Base-by-base conservation (phyloP, 2,113 vertebrate genomes). In the Stictonetta naevosa region DNA sequence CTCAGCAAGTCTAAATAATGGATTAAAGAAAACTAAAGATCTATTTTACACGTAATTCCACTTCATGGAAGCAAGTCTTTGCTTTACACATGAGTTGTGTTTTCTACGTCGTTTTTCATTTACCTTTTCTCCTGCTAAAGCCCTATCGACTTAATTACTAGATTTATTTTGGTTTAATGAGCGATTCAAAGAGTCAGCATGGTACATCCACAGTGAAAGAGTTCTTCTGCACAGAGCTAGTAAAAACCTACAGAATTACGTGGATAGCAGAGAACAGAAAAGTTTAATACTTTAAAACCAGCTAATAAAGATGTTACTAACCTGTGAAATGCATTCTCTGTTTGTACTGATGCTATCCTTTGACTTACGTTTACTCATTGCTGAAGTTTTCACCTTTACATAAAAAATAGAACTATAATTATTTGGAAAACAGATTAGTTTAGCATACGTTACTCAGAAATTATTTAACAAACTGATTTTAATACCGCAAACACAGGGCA, bases 251-350 rank as follows among this genome's bases (percentile, higher is more conserved):
- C 0, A 13, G 25, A 48, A 40, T 9, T 0, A 12, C 3, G 20
- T 0, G 5, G 34, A 29, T 8, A 11, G 18, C 52, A 76, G 18
- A 46, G n/a, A 52, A 42, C 7, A 8, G 38, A 7, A 40, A 72
- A 58, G 10, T 7, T 83, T 31, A 31, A 2, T 1, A 13, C n/a
- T 5, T 55, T 7, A 11, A 33, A 74, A 14, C 2, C 44, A 42
- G 36, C 3, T 4, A 85, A 26, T 4, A n/a, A 82, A 88, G 36
- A 53, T 2, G 58, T 26, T 36, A 97, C 98, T 87, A 66, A 99
- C 99, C 99, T 99, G 97, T 46, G 98, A 98, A 94, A 99, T 95
- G 88, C 98, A 98, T 89, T 99, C 98, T 73, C 96, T 95, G 2
- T 92, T 85, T 23, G 97, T 62, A 63, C 94, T 84, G n/a, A 23